phyloP scores from a whole-genome alignment of 2,797 vertebrate genomes.

The Merluccius polli region DNA sequence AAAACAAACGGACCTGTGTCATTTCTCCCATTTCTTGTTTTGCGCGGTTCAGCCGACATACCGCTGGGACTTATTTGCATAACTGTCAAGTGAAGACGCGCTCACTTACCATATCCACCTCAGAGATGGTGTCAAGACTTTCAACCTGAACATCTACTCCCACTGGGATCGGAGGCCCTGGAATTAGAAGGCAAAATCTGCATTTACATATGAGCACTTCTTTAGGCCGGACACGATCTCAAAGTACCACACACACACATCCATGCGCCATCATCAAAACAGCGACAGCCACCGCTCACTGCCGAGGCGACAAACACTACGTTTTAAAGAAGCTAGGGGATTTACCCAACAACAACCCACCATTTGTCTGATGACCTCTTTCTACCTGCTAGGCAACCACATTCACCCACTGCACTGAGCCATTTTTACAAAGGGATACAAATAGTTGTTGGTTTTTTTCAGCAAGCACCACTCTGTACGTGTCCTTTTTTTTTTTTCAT shows the following conservation, averaged over 20 bases:
- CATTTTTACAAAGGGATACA: neutral
- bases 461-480: neutral
- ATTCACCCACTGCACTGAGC: neutral
- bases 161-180: conserved; percentile 94
- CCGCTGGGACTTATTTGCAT: neutral
- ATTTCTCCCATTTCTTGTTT: neutral
- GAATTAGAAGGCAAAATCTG: neutral
- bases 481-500: neutral
- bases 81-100: neutral
- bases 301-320: too few species aligned
- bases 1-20: neutral
- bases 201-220: neutral
- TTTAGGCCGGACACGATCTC: neutral
- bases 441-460: neutral
- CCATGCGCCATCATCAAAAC: too few species aligned
- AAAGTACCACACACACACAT: neutral
- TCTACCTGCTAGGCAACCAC: too few species aligned
- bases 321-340: too few species aligned
- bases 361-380: too few species aligned
- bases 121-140: conserved; percentile 96
- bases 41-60: neutral
- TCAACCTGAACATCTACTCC: conserved; percentile 97
- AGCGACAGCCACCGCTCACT: neutral
- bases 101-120: conserved; percentile 91
- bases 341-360: too few species aligned